Evolutionary conservation across 1,140 invertebrate genomes (phyloP), one percentile per base, ranked within the genome.

Genomic region (Hycleus phaleratus): DNA sequence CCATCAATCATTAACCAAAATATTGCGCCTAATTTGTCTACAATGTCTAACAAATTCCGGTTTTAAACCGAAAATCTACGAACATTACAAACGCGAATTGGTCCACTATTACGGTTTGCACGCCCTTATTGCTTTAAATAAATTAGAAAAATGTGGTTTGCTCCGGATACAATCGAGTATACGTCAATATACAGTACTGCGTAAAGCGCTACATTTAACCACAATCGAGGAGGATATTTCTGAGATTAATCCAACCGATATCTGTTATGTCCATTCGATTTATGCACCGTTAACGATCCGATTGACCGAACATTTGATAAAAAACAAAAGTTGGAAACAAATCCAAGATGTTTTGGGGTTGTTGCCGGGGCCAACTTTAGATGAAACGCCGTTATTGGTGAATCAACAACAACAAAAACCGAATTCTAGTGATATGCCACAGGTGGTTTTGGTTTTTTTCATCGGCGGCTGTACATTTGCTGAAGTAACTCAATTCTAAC

Each of bases 391-490:
- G 9, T 11, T 46, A 46, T 18, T 18, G 18, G 38, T 65, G 2
- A n/a, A 60, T 49, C 26, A 68, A 61, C 48, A 62, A n/a, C 59
- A 63, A 44, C 61, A 48, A 24, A 65, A 66, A 46, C 79, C 81
- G 32, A 5, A 32, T 5, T 32, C 32, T 5, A 32, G 32, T 32
- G 32, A 32, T 58, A 81, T 80, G 46, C 81, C 87, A 0, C 83
- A 83, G 68, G 84, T 94, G 1, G 86, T 95, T n/a, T 73, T 98
- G 4, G 91, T 98, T 0, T 93, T 96, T 71, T 97, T 97, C 71
- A 85, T 98, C 18, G 95, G 96, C 8, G 96, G 96, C 2, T 95
- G 94, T 71, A 98, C 95, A 0, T 97, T 88, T 78, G 90, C 94
- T 3, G 96, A 98, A 66, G 72, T 73, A 73, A 82, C 6, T 48